Percentiles rank a stretch among this genome's conserved stretches.
These are phyloP conservation scores for Diplodus puntazzo DNA, from an alignment of 2,797 vertebrate species.

Conservation along the genomic window DNA sequence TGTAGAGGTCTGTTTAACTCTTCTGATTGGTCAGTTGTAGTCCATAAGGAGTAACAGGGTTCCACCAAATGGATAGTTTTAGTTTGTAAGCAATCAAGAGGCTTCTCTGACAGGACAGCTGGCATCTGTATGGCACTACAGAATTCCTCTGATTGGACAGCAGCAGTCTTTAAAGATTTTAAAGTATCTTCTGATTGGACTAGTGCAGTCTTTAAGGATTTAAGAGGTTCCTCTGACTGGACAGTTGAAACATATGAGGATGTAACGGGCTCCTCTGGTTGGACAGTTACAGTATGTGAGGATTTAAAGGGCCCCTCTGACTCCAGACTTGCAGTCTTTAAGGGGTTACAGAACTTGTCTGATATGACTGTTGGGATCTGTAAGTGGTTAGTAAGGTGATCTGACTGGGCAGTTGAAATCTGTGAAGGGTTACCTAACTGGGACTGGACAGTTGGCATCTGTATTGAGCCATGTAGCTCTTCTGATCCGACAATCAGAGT, in stretches of 20 bases:
- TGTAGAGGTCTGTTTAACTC: slow-evolving; percentile 27
- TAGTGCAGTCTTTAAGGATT: slow-evolving; percentile 11
- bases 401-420: slow-evolving; percentile 30
- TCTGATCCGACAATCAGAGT: slow-evolving; percentile 38
- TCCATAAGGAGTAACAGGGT: slow-evolving; percentile 27
- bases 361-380: slow-evolving; percentile 37
- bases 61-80: slow-evolving; percentile 31
- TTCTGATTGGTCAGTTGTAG: slow-evolving; percentile 48
- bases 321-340: slow-evolving; percentile 28
- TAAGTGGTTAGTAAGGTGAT: slow-evolving; percentile 32
- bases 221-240: slow-evolving; percentile 14
- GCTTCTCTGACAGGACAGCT: slow-evolving; percentile 45
- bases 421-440: slow-evolving; percentile 25
- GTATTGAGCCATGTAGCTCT: slow-evolving; percentile 23
- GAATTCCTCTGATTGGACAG: slow-evolving; percentile 37
- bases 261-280: neutral
- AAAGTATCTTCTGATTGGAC: slow-evolving; percentile 33
- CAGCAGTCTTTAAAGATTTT: slow-evolving; percentile 26
- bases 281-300: neutral
- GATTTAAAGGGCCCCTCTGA: slow-evolving; percentile 3
- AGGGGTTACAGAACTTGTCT: slow-evolving; percentile 36
- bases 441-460: slow-evolving; percentile 33
- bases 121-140: slow-evolving; percentile 22
- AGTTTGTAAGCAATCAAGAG: slow-evolving; percentile 43
- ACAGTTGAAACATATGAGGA: neutral